Conservation (phyloP, 2,888 invertebrate species). For the Chorisops tibialis region DNA sequence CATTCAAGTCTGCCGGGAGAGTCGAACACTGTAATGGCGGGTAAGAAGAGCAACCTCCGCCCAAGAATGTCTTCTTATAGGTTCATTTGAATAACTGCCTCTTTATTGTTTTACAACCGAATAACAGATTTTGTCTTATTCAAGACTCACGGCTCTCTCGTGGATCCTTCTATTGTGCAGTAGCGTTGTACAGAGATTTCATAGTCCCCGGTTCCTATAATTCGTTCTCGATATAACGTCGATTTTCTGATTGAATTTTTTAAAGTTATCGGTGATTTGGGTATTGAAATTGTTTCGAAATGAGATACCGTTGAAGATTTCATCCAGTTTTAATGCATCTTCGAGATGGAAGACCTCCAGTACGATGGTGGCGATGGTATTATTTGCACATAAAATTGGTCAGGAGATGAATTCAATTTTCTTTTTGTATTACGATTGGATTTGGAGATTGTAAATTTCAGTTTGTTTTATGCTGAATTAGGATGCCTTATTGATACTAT, state of each 20-base stretch:
- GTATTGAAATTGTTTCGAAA: constrained; percentile 30
- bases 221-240: background rate
- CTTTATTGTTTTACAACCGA: constrained; percentile 50
- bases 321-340: constrained; percentile 22
- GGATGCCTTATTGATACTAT: no score
- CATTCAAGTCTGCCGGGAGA: background rate
- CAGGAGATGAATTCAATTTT: no score
- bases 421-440: no score
- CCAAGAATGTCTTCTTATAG: constrained; percentile 37
- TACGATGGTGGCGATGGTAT: no score
- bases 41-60: background rate
- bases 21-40: background rate
- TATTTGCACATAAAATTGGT: no score
- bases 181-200: background rate
- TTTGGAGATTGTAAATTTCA: no score
- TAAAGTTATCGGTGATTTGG: constrained; percentile 31
- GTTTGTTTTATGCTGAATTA: no score
- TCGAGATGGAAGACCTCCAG: no score
- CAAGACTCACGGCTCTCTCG: constrained; percentile 21
- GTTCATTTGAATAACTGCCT: constrained; percentile 51
- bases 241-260: constrained; percentile 30
- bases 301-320: constrained; percentile 25
- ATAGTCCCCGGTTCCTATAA: background rate
- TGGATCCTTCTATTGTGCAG: no score
- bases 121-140: constrained; percentile 38